Base-by-base conservation (phyloP, 2,888 invertebrate species). In the Branchellion lobata region DNA sequence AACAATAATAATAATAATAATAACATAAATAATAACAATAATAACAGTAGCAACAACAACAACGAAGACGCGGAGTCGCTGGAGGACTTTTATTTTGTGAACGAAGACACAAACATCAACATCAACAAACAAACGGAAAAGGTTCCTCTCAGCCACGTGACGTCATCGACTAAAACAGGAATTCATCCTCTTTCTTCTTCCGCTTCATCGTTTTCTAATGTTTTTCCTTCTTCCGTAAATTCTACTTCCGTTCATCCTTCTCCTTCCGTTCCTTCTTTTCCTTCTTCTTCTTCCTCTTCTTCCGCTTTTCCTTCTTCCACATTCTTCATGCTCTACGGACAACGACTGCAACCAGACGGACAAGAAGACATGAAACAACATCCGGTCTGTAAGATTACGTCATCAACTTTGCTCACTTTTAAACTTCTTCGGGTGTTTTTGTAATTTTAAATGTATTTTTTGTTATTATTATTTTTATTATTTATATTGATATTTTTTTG, bases 281-380 rank as follows among this genome's bases (percentile, higher is more conserved):
- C n/a, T n/a, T n/a, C n/a, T n/a, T n/a, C n/a, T n/a, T n/a, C n/a
- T n/a, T n/a, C n/a, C n/a, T n/a, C n/a, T n/a, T n/a, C n/a, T n/a
- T n/a, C n/a, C n/a, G n/a, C n/a, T n/a, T n/a, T n/a, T n/a, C 47
- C 47, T 47, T 18, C 47, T 14, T 14, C 47, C 47, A 47, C 47
- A 8, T 24, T 57, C 5, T 57, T 57, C n/a, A 18, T 5, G 8
- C 61, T 57, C 3, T 57, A 57, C 24, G 61, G 61, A 5, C 61
- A 57, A 36, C 21, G 72, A 24, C 72, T 72, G 24, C 34, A 40
- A 47, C 72, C 72, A 3, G 72, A 72, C 33, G 72, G 72, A 36
- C 33, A 72, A 36, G 72, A 72, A 47, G 72, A 72, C 21, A 14
- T 57, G 8, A n/a, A 24, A 3, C 8, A 18, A n/a, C 21, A 14